A percentile compares a stretch with the other conserved stretches of the same genome.
Conservation (phyloP, 1,140 invertebrate genomes). For the Philaenus spumarius region DNA sequence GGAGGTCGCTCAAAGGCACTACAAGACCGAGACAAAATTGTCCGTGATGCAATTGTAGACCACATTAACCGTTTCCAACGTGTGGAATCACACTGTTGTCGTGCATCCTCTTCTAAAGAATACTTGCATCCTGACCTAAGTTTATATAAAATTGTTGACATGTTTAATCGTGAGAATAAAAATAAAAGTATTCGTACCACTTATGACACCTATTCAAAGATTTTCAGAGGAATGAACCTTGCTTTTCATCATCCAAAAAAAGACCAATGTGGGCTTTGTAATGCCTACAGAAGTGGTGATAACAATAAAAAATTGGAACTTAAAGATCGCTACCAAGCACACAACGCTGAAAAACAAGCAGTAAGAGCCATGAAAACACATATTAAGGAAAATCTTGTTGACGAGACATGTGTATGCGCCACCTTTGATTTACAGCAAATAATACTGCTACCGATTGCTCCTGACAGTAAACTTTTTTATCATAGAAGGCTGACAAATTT, state of each 20-base stretch:
- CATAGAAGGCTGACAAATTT: constrained; percentile 3
- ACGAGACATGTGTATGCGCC: neutral
- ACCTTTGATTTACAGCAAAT: constrained; percentile 7
- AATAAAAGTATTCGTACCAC: neutral
- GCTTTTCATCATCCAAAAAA: too few species aligned
- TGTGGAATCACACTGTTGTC: neutral
- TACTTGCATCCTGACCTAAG: constrained; percentile 1
- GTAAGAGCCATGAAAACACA: neutral
- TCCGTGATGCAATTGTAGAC: neutral
- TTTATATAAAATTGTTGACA: neutral
- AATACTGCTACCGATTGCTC: neutral
- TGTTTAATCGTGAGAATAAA: neutral
- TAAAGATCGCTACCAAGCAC: too few species aligned
- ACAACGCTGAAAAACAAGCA: neutral
- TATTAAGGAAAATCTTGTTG: too few species aligned
- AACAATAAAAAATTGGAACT: neutral
- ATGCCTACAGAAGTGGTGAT: neutral
- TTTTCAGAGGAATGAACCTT: neutral
- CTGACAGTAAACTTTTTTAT: neutral
- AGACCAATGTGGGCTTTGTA: constrained; percentile 5
- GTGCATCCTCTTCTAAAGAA: neutral
- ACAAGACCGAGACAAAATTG: neutral
- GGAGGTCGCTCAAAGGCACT: neutral
- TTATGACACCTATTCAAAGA: too few species aligned
- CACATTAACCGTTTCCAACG: neutral